phyloP scores from a whole-genome alignment of 1,140 invertebrate genomes.

The Apocrypta bakeri region DNA sequence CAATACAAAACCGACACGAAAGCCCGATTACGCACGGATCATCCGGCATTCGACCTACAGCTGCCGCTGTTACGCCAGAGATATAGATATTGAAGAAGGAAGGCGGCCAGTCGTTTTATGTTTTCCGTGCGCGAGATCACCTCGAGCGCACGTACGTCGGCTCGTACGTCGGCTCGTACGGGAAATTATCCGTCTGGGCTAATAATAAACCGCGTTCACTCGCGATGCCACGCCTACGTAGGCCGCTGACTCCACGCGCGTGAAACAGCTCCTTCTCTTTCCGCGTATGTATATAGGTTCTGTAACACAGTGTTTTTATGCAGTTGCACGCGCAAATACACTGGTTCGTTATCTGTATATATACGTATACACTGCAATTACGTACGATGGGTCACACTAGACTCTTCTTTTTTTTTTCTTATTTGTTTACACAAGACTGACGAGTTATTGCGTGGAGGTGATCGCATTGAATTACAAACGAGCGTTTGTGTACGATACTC shows the following conservation, averaged over 20 bases:
- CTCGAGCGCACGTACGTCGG: background rate
- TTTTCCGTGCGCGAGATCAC: constrained; percentile 5
- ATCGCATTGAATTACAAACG: background rate
- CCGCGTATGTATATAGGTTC: background rate
- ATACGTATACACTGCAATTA: background rate
- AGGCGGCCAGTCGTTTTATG: background rate
- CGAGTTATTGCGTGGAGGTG: background rate
- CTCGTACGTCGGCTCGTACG: background rate
- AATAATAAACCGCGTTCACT: constrained; percentile 39
- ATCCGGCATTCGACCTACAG: background rate
- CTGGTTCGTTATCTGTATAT: background rate
- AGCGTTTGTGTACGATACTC: background rate
- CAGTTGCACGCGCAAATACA: constrained; percentile 14
- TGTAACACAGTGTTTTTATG: background rate
- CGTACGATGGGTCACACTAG: no score
- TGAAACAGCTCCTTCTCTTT: background rate
- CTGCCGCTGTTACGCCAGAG: no score
- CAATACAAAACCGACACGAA: no score
- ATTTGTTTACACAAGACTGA: constrained; percentile 10
- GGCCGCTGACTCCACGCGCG: constrained; percentile 5
- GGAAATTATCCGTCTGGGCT: constrained; percentile 48
- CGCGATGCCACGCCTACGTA: constrained; percentile 41
- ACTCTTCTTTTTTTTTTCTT: no score
- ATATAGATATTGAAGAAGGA: background rate
- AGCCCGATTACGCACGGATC: background rate